Percentiles rank a stretch among this genome's conserved stretches.
Conservation (phyloP, 2,888 invertebrate genomes). For the Congeria kusceri region DNA sequence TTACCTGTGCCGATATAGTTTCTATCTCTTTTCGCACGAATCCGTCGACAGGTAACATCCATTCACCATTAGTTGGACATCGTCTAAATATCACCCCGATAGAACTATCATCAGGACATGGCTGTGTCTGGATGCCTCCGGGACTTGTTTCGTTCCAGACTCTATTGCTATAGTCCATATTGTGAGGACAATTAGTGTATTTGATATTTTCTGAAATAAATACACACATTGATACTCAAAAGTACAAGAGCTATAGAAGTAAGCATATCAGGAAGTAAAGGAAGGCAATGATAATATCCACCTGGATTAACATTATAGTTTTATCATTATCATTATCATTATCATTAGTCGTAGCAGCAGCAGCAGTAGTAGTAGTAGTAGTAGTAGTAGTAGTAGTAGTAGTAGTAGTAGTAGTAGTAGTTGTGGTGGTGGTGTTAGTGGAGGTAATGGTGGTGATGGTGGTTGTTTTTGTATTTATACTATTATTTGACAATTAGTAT, state of each 20-base stretch:
- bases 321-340: background rate
- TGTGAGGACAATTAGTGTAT: too few relatives aligned
- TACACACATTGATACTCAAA: too few relatives aligned
- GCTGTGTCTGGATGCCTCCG: too few relatives aligned
- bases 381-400: constrained; percentile 10
- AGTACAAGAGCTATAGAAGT: too few relatives aligned
- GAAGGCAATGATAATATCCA: too few relatives aligned
- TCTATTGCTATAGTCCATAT: too few relatives aligned
- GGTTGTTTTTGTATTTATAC: background rate
- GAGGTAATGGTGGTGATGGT: background rate
- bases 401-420: constrained; percentile 10
- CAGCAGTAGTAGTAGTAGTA: constrained; percentile 6
- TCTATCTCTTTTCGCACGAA: background rate
- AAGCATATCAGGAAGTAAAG: too few relatives aligned
- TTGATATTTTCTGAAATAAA: too few relatives aligned
- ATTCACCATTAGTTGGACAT: background rate
- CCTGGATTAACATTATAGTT: too few relatives aligned
- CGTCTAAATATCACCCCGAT: background rate
- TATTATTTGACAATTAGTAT: background rate
- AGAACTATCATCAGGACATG: too few relatives aligned
- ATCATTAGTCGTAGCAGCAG: background rate
- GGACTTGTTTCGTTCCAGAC: too few relatives aligned
- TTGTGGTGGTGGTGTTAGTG: background rate
- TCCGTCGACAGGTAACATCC: background rate
- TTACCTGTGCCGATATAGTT: background rate